These are phyloP conservation scores for Clupea harengus DNA, from an alignment of 2,113 vertebrate genomes.

Conservation along the genomic window DNA sequence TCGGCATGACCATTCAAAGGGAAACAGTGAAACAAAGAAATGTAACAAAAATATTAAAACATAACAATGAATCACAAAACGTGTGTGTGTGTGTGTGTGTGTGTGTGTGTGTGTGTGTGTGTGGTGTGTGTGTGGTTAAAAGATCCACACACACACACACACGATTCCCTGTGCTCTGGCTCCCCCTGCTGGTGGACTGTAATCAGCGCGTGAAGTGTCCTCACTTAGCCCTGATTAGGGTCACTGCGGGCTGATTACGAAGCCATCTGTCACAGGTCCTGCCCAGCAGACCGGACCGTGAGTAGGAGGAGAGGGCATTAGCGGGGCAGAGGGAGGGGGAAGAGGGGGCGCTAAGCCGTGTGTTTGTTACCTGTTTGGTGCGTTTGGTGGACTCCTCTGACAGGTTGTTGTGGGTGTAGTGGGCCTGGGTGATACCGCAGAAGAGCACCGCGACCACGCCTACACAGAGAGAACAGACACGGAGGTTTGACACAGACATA, in stretches of 20 bases:
- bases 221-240: constrained; percentile 57
- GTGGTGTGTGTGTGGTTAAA: too few species aligned
- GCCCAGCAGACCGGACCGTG: neutral
- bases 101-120: too few species aligned
- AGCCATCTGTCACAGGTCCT: constrained; percentile 55
- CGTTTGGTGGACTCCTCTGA: constrained; percentile 89
- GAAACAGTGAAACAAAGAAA: neutral
- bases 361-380: constrained; percentile 83
- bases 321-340: too few species aligned
- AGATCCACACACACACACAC: neutral
- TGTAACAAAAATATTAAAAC: too few species aligned
- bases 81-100: too few species aligned
- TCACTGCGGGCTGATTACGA: constrained; percentile 55
- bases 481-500: too few species aligned
- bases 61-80: too few species aligned
- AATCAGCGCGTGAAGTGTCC: neutral
- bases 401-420: constrained; percentile 94
- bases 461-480: constrained; percentile 47
- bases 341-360: constrained; percentile 29
- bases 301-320: neutral
- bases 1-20: neutral
- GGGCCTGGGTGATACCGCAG: constrained; percentile 95
- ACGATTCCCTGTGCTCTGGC: neutral
- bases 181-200: neutral
- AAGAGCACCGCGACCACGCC: constrained; percentile 94